These are phyloP conservation scores for Notodonta ziczac DNA, from an alignment of 2,888 invertebrate genomes.

Conservation along the genomic window DNA sequence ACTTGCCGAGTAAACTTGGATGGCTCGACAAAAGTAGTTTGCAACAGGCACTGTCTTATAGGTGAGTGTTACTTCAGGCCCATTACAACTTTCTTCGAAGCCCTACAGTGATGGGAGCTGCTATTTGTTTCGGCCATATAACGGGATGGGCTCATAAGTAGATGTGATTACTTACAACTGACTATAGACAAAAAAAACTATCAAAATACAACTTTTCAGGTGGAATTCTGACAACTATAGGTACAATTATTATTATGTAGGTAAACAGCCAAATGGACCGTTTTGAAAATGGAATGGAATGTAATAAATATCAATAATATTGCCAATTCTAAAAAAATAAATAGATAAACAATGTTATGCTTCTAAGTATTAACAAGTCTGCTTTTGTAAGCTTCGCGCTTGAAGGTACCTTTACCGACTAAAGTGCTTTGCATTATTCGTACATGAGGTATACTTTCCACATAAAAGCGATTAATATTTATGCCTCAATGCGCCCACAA, in stretches of 20 bases:
- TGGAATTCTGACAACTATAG: no score
- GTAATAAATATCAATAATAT: no score
- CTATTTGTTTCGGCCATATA: slow-evolving; percentile 19
- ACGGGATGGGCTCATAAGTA: slow-evolving; percentile 4
- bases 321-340: no score
- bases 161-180: not conserved
- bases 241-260: no score
- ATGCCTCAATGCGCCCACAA: slow-evolving; percentile 66
- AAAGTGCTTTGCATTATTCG: slow-evolving; percentile 15
- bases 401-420: not conserved
- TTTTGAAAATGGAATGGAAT: no score
- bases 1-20: slow-evolving; percentile 58
- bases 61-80: slow-evolving; percentile 20
- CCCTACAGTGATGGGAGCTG: slow-evolving; percentile 45
- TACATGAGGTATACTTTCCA: slow-evolving; percentile 46
- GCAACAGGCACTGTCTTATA: slow-evolving; percentile 53
- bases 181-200: not conserved
- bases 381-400: not conserved
- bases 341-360: no score
- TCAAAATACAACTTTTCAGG: not conserved
- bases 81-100: slow-evolving; percentile 52
- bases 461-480: slow-evolving; percentile 62
- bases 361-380: no score
- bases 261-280: no score
- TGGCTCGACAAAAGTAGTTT: slow-evolving; percentile 61